Base-by-base conservation (phyloP, 2,888 invertebrate genomes). In the Ochropacha duplaris region DNA sequence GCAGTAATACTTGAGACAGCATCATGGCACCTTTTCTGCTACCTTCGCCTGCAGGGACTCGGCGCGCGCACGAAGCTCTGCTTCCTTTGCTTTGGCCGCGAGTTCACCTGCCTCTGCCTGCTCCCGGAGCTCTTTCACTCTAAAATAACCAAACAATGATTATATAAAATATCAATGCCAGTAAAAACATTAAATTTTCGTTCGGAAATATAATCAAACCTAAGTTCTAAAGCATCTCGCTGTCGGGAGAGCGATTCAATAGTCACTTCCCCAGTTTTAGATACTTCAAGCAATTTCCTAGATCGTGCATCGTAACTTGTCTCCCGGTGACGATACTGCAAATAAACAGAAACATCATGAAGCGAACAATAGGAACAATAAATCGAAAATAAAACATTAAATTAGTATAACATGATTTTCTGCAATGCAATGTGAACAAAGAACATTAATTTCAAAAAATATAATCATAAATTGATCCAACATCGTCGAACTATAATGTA, bases 191-290 rank as follows among this genome's bases (percentile, higher is more conserved):
- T 44, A 0, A 16, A 19, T 1, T 1, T 19, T 44, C 34, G 11
- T 44, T 4, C 54, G 31, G 50, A 39, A 55, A 44, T 22, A 31
- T 44, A 24, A 28, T 24, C 36, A 31, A 58, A 91, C 92, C 92
- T 87, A 16, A 82, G 61, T 69, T 92, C 92, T 39, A 92, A 76
- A 22, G 90, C 90, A 72, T 92, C 90, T 16, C 92, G 83, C 64
- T 92, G 92, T 6, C 84, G 84, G 6, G 86, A 83, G 49, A 92
- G 64, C 16, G 84, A 62, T 62, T 90, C 92, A 55, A 92, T 88
- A 0, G 92, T 84, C 0, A 84, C 66, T 81, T 91, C 92, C 36
- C 89, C 92, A 57, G 83, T 89, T 78, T 90, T 92, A 0, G 92
- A 89, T 24, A 86, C 79, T 75, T 91, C 88, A 0, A 87, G 49